phyloP scores from a whole-genome alignment of 2,113 vertebrate genomes.

The Pholis gunnellus region DNA sequence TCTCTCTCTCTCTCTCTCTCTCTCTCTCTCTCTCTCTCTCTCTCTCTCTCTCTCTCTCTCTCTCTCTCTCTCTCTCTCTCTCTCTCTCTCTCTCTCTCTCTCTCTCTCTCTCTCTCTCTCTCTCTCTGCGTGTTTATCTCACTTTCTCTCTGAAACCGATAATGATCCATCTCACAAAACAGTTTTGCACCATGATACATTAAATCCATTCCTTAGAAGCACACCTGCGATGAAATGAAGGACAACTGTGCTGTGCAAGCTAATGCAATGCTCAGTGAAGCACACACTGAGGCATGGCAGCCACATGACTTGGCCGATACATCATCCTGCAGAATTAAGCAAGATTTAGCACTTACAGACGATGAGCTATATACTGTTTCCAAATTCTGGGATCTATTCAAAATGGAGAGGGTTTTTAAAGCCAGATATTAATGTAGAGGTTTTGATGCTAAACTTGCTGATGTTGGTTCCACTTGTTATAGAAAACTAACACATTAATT shows the following conservation, averaged over 20 bases:
- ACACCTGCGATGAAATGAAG: slow-evolving; percentile 61
- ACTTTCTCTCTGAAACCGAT: slow-evolving; percentile 37
- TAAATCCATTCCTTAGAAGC: slow-evolving; percentile 64
- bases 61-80: too few relatives aligned
- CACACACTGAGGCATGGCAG: slow-evolving; percentile 42
- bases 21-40: slow-evolving; percentile 5
- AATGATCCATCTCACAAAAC: slow-evolving; percentile 33
- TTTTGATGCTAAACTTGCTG: neutral
- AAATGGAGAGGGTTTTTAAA: slow-evolving; percentile 7
- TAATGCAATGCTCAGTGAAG: slow-evolving; percentile 66
- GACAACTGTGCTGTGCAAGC: slow-evolving; percentile 53
- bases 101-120: neutral
- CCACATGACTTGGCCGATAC: slow-evolving; percentile 58
- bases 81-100: neutral
- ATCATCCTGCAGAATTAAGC: slow-evolving; percentile 55
- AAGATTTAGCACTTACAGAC: slow-evolving; percentile 45
- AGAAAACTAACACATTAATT: neutral
- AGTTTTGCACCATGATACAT: slow-evolving; percentile 47
- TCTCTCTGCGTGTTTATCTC: slow-evolving; percentile 6
- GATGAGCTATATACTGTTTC: slow-evolving; percentile 44
- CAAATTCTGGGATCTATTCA: slow-evolving; percentile 28
- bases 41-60: neutral
- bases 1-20: neutral
- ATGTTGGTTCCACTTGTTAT: neutral
- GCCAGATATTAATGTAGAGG: neutral